Evolutionary conservation across 2,797 vertebrate species (phyloP), one percentile per base, ranked within the genome.

Genomic region (Neostethus bicornis): DNA sequence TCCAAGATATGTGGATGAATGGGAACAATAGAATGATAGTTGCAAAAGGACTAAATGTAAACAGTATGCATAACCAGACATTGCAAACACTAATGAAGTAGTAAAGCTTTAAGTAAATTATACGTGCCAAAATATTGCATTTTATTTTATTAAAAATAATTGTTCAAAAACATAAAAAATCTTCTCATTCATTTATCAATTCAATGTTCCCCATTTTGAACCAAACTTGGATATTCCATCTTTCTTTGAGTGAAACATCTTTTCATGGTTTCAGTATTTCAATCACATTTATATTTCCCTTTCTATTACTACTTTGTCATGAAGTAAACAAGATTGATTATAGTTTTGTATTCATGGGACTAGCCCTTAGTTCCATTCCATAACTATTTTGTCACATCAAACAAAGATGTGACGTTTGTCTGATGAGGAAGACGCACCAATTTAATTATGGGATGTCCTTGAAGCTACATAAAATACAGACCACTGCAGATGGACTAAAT

Each of bases 71-170:
- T 81, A 76, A 55, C 34, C 31, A 58, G 66, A 79, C 66, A 61
- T 43, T 28, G 68, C 65, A 70, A 77, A 78, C 71, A 46, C 42
- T 45, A 56, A 72, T 43, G 21, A 32, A 51, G 44, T 35, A 45
- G 57, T 58, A 50, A 32, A 49, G 53, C 39, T 52, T 43, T 38
- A 32, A 34, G 61, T 72, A 62, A 52, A 76, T 59, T 76, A 34
- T 48, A 53, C 39, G 44, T 68, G 61, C 81, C 55, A 77, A 63
- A 53, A 67, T 73, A 77, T 57, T 52, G 68, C 77, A 79, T 77
- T 60, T 85, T 73, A 75, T 60, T 60, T 54, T 65, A 80, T 68
- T 54, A 32, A 63, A 31, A 60, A 74, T 76, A 57, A 56, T 73
- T 28, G 41, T 69, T 66, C 77, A 80, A 77, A 67, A 59, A 59